phyloP scores from a whole-genome alignment of 2,797 vertebrate species.

The Xiphorhynchus erythropygius region DNA sequence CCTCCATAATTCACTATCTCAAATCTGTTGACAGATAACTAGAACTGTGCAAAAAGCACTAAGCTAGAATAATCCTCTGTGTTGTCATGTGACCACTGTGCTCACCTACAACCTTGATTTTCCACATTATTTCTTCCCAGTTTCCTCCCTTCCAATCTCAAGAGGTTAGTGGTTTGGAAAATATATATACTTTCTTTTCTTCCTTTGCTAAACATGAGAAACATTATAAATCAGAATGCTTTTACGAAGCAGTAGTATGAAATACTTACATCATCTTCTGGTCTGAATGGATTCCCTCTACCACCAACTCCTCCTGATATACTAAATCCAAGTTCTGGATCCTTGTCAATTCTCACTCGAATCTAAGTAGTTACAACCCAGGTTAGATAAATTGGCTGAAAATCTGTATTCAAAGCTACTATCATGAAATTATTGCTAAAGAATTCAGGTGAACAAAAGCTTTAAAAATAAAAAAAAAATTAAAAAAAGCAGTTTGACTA shows the following conservation, averaged over 20 bases:
- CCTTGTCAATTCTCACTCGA: slow-evolving; percentile 93
- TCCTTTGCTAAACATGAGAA: neutral
- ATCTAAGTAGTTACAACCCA: slow-evolving; percentile 80
- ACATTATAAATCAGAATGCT: neutral
- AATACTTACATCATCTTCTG: slow-evolving; percentile 91
- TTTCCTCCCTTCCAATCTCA: neutral
- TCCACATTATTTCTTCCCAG: neutral
- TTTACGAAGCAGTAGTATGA: neutral
- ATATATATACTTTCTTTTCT: neutral
- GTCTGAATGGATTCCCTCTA: slow-evolving; percentile 95
- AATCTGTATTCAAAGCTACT: neutral
- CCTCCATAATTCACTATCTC: neutral
- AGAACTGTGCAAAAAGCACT: neutral
- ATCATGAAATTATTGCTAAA: neutral
- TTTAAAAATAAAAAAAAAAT: neutral
- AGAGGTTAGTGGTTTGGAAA: neutral
- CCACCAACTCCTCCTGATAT: slow-evolving; percentile 98
- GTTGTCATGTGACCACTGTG: neutral
- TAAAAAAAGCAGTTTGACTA: neutral
- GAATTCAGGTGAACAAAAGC: neutral
- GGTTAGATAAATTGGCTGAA: slow-evolving; percentile 10
- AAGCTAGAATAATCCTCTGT: neutral
- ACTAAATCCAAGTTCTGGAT: slow-evolving; percentile 98
- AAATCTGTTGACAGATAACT: neutral
- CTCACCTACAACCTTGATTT: neutral